Evolutionary conservation across 2,888 invertebrate genomes (phyloP).

Genomic region (Noctuana brunneofusca): DNA sequence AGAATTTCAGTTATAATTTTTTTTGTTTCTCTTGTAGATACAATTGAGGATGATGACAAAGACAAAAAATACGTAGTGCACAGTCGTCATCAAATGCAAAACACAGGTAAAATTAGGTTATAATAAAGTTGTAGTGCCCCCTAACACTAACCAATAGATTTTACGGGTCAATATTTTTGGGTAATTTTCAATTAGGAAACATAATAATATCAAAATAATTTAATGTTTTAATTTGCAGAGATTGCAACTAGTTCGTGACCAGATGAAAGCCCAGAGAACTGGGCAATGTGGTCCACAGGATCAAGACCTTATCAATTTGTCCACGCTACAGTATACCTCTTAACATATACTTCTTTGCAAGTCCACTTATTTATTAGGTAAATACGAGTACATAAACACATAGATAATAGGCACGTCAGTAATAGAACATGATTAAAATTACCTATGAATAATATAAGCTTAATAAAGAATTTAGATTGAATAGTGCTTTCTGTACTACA

Average conservation of each 20-base stretch:
- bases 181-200: too few species aligned
- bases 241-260: conserved; percentile 66
- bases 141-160: too few species aligned
- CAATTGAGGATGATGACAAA: neutral
- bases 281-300: conserved; percentile 60
- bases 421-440: neutral
- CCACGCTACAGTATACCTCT: neutral
- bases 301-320: conserved; percentile 24
- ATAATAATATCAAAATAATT: too few species aligned
- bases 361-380: neutral
- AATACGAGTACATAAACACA: neutral
- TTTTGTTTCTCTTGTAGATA: conserved; percentile 10
- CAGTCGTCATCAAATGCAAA: conserved; percentile 73
- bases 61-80: conserved; percentile 57
- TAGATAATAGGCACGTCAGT: neutral
- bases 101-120: conserved; percentile 55
- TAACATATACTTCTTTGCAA: neutral
- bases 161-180: too few species aligned
- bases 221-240: conserved; percentile 49
- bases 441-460: too few species aligned
- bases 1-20: neutral
- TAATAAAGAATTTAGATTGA: too few species aligned
- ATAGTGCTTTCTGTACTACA: too few species aligned
- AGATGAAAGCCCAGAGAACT: conserved; percentile 55
- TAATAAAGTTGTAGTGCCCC: too few species aligned